These are phyloP conservation scores for Subanguina moxae DNA, from an alignment of 1,140 invertebrate species.

Conservation along the genomic window DNA sequence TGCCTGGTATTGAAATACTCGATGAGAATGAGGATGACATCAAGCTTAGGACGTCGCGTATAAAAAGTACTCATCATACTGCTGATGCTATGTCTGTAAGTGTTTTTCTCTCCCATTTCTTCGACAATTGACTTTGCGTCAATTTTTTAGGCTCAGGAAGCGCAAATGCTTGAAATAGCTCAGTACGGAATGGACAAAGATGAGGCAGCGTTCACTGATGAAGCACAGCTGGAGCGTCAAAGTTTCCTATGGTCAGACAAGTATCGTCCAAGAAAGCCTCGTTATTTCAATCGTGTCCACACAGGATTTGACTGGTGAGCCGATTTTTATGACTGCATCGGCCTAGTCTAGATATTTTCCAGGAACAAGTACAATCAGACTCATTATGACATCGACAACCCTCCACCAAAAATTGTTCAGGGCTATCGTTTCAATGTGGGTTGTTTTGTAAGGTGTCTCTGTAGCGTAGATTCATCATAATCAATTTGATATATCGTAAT, in stretches of 20 bases:
- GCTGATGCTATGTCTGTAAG: neutral
- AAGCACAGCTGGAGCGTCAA: constrained; percentile 72
- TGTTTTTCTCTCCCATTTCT: constrained; percentile 16
- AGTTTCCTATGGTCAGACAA: constrained; percentile 95
- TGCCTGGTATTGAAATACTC: constrained; percentile 76
- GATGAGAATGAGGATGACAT: constrained; percentile 75
- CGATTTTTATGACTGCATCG: neutral
- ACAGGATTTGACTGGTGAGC: constrained; percentile 86
- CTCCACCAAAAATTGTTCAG: constrained; percentile 98
- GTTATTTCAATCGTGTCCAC: constrained; percentile 87
- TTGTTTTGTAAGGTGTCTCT: constrained; percentile 26
- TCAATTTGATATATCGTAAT: neutral
- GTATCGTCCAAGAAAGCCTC: constrained; percentile 89
- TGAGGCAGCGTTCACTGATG: constrained; percentile 86
- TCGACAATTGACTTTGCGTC: neutral
- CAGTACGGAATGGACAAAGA: constrained; percentile 64
- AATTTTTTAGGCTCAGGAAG: constrained; percentile 39
- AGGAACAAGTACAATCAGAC: constrained; percentile 91
- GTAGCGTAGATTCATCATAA: too few species aligned
- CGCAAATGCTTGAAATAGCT: constrained; percentile 50
- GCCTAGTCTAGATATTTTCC: too few species aligned
- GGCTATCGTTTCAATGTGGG: constrained; percentile 95
- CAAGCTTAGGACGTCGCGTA: constrained; percentile 60
- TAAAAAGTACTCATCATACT: neutral
- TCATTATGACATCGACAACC: constrained; percentile 99